Percentiles rank a stretch among this genome's conserved stretches.
Evolutionary conservation across 2,113 vertebrate species (phyloP).

Genomic region (Nothocercus nigrocapillus): DNA sequence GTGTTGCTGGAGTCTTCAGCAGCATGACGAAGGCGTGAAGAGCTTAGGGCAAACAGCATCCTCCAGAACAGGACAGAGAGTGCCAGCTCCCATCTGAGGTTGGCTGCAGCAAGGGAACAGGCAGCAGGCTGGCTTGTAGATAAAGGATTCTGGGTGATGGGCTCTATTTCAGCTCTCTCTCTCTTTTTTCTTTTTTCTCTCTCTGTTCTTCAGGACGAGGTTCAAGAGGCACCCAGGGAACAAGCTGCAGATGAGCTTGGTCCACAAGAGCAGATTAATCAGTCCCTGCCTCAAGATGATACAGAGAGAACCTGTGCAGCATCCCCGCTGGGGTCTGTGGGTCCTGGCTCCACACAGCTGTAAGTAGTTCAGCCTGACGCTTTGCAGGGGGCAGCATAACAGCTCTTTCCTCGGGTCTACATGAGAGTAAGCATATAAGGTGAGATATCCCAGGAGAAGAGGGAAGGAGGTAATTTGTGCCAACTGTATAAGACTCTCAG

Average conservation of each 20-base stretch:
- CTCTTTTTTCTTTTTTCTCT: not conserved
- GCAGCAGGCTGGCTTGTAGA: not conserved
- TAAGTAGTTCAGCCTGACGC: slow-evolving; percentile 57
- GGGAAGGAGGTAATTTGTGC: not conserved
- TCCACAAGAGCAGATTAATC: slow-evolving; percentile 15
- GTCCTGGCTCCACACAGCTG: slow-evolving; percentile 38
- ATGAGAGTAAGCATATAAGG: not conserved
- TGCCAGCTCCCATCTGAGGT: not conserved
- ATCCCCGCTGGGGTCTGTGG: slow-evolving; percentile 26
- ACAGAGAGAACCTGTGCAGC: slow-evolving; percentile 17
- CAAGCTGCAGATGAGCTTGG: slow-evolving; percentile 2
- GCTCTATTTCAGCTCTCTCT: not conserved
- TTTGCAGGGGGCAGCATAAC: not conserved
- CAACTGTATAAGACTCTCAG: not conserved
- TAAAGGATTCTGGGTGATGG: not conserved
- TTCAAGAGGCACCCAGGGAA: slow-evolving; percentile 36
- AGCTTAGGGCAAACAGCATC: not conserved
- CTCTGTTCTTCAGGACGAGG: slow-evolving; percentile 37
- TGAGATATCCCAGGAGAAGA: not conserved
- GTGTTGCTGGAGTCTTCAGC: not conserved
- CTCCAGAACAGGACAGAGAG: not conserved
- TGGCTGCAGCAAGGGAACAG: not conserved
- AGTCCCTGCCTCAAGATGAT: not conserved
- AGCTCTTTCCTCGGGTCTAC: not conserved
- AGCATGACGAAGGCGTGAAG: not conserved